Percentiles rank a stretch among this genome's conserved stretches.
Conservation (phyloP, 2,888 invertebrate species). For the Netelia melanura region DNA sequence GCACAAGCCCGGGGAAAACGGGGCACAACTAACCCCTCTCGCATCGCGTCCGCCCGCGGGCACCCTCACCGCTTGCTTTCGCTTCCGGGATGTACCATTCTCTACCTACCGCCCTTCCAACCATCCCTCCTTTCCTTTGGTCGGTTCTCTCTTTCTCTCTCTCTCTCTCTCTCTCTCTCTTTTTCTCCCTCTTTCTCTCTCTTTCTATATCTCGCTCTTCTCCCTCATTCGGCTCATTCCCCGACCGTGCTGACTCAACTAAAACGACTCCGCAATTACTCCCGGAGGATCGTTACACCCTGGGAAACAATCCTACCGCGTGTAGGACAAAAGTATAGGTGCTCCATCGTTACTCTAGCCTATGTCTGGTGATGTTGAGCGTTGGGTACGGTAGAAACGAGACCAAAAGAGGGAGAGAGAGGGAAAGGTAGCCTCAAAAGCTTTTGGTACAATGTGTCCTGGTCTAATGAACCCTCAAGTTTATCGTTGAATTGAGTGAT, state of each 20-base stretch:
- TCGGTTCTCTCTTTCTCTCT: background rate
- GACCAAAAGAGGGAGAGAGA: constrained; percentile 17
- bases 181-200: constrained; percentile 53
- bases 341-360: constrained; percentile 32
- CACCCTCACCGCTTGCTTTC: constrained; percentile 62
- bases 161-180: constrained; percentile 58
- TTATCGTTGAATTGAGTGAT: constrained; percentile 41
- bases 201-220: constrained; percentile 56
- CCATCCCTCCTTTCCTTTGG: constrained; percentile 66
- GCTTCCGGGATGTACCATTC: constrained; percentile 52
- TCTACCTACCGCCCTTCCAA: constrained; percentile 64
- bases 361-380: constrained; percentile 48
- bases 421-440: constrained; percentile 24
- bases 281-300: constrained; percentile 80
- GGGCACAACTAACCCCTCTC: constrained; percentile 42
- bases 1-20: constrained; percentile 49
- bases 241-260: constrained; percentile 79
- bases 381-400: constrained; percentile 14
- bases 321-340: constrained; percentile 70
- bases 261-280: constrained; percentile 82
- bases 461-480: constrained; percentile 47
- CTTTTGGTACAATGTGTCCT: constrained; percentile 45
- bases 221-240: constrained; percentile 72
- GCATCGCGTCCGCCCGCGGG: constrained; percentile 51
- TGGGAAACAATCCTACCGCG: constrained; percentile 79